A percentile compares a stretch with the other conserved stretches of the same genome.
Evolutionary conservation across 2,113 vertebrate genomes (phyloP).

Genomic region (Oncorhynchus masou): DNA sequence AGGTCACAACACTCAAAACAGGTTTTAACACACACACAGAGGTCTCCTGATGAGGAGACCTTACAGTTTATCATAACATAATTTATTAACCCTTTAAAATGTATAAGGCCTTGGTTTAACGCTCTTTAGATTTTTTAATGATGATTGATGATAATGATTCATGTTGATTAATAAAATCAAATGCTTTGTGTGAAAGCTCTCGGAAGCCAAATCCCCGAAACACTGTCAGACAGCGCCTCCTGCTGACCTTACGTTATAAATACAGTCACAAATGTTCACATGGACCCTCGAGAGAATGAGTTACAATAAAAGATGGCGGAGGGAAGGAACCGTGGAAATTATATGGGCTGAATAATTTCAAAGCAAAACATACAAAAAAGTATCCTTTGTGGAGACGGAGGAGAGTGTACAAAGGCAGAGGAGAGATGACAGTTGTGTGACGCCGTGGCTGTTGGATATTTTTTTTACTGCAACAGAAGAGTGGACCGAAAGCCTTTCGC

Average conservation of each 20-base stretch:
- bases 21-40: too few species aligned
- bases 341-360: slow-evolving; percentile 48
- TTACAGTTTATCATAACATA: too few species aligned
- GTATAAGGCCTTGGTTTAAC: too few species aligned
- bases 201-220: background rate
- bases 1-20: too few species aligned
- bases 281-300: slow-evolving; percentile 48
- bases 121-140: too few species aligned
- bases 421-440: background rate
- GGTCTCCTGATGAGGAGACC: too few species aligned
- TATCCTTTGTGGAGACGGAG: background rate
- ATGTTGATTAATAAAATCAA: too few species aligned
- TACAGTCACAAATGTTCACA: slow-evolving; percentile 48
- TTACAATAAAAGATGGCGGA: slow-evolving; percentile 80
- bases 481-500: background rate
- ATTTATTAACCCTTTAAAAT: too few species aligned
- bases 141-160: too few species aligned
- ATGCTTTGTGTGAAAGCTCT: background rate
- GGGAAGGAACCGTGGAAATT: slow-evolving; percentile 57
- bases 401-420: background rate
- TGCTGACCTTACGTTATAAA: background rate
- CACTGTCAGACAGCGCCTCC: slow-evolving; percentile 40
- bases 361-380: slow-evolving; percentile 34
- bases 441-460: background rate
- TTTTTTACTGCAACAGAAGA: background rate